phyloP scores from a whole-genome alignment of 2,797 vertebrate genomes.

The Crypturellus tataupa region DNA sequence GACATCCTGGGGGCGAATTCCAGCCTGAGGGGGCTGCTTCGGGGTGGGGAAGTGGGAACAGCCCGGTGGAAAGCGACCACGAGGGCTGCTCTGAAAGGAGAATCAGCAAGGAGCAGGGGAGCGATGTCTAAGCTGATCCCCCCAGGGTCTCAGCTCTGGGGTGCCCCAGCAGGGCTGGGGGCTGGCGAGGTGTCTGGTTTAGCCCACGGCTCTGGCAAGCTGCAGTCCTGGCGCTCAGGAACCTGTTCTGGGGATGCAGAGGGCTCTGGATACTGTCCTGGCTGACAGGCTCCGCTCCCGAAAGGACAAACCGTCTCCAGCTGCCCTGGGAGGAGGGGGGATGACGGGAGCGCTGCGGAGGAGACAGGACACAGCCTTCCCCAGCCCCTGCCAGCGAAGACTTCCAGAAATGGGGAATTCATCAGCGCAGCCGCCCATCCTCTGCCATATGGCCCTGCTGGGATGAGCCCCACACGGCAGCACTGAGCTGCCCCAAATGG shows the following conservation, averaged over 20 bases:
- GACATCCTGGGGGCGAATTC: neutral
- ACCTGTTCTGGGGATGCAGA: neutral
- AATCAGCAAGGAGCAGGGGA: neutral
- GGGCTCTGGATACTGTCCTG: slow-evolving; percentile 16
- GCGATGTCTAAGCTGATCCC: neutral
- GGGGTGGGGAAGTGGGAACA: neutral
- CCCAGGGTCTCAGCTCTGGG: neutral
- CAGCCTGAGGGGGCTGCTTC: neutral
- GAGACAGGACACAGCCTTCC: neutral
- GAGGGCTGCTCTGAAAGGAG: neutral
- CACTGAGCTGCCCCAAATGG: neutral
- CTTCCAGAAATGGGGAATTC: neutral
- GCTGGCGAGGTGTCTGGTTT: neutral
- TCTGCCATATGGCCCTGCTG: too few species aligned
- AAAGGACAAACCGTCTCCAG: neutral
- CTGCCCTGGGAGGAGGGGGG: neutral
- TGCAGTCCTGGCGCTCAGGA: neutral
- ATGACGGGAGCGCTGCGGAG: neutral
- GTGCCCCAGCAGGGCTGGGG: neutral
- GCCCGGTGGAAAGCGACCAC: neutral
- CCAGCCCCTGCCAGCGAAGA: neutral
- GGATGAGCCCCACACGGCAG: neutral
- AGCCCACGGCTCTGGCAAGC: neutral
- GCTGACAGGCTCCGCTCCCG: neutral
- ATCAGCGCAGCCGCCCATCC: neutral